Evolutionary conservation across 2,888 invertebrate species (phyloP).

Genomic region (Caenorhabditis uteleia): DNA sequence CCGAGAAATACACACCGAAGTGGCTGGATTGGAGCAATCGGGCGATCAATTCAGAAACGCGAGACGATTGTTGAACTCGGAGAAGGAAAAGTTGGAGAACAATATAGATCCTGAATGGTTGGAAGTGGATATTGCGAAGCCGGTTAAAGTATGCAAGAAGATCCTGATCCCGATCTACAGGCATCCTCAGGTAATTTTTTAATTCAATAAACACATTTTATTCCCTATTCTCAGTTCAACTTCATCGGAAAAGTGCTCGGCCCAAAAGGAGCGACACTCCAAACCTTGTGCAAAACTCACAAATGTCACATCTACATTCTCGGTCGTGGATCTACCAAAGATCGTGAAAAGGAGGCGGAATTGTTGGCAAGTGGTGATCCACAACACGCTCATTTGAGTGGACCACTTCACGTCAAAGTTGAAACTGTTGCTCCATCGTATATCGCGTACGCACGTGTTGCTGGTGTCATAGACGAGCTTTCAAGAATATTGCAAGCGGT

Average conservation of each 20-base stretch:
- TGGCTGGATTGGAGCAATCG: slow-evolving; percentile 54
- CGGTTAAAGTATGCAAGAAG: slow-evolving; percentile 67
- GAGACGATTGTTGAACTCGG: slow-evolving; percentile 56
- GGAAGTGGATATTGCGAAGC: slow-evolving; percentile 68
- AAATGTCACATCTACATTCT: slow-evolving; percentile 69
- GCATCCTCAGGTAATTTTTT: slow-evolving; percentile 59
- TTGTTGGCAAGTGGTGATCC: slow-evolving; percentile 67
- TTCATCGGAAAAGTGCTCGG: slow-evolving; percentile 69
- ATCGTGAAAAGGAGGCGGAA: slow-evolving; percentile 65
- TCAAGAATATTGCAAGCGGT: slow-evolving; percentile 61
- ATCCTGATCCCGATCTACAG: slow-evolving; percentile 67
- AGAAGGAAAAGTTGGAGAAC: slow-evolving; percentile 62
- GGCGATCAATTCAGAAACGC: slow-evolving; percentile 67
- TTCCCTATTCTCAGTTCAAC: slow-evolving; percentile 59
- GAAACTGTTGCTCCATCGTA: slow-evolving; percentile 67
- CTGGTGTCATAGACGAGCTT: slow-evolving; percentile 65
- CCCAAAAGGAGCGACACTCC: slow-evolving; percentile 68
- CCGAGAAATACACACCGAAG: slow-evolving; percentile 64
- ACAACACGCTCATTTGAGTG: slow-evolving; percentile 67
- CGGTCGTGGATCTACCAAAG: slow-evolving; percentile 68
- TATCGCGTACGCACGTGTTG: slow-evolving; percentile 66
- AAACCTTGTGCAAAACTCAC: slow-evolving; percentile 64
- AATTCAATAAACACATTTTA: not conserved
- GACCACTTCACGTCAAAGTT: slow-evolving; percentile 69
- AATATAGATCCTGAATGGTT: slow-evolving; percentile 69